Conservation (phyloP, 1,140 invertebrate genomes). For the Phymorhynchus buccinoides region DNA sequence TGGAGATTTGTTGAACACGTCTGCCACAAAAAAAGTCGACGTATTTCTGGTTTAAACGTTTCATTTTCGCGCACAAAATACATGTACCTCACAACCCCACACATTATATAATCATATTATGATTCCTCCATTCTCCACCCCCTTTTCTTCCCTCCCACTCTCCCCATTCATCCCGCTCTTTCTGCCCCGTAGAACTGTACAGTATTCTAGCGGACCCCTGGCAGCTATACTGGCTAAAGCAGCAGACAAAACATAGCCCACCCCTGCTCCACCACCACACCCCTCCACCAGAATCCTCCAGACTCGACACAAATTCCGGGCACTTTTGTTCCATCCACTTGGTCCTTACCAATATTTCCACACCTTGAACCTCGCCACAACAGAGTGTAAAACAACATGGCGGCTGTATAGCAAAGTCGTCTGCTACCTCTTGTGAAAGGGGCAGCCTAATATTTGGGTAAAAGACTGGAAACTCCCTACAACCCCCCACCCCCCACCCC, state of each 20-base stretch:
- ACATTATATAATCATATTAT: no score
- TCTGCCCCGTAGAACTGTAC: neutral
- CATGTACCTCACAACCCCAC: no score
- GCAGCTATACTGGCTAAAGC: neutral
- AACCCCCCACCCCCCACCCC: no score
- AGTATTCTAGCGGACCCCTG: no score
- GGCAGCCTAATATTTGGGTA: neutral
- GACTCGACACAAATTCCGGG: neutral
- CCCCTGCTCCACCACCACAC: neutral
- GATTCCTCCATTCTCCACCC: no score
- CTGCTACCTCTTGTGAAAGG: neutral
- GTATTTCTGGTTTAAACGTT: no score
- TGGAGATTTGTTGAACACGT: no score
- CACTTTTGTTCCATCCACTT: neutral
- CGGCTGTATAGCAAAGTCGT: neutral
- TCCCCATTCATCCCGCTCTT: neutral
- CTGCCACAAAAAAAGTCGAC: no score
- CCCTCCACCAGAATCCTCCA: neutral
- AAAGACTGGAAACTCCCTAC: neutral
- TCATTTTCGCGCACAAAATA: no score
- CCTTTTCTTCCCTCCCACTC: no score
- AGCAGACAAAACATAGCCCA: neutral
- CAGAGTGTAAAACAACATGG: neutral
- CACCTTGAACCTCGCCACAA: conserved; percentile 3
- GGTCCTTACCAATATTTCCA: neutral